Evolutionary conservation across 2,113 vertebrate species (phyloP), one percentile per base, ranked within the genome.

Genomic region (Phodopus roborovskii): DNA sequence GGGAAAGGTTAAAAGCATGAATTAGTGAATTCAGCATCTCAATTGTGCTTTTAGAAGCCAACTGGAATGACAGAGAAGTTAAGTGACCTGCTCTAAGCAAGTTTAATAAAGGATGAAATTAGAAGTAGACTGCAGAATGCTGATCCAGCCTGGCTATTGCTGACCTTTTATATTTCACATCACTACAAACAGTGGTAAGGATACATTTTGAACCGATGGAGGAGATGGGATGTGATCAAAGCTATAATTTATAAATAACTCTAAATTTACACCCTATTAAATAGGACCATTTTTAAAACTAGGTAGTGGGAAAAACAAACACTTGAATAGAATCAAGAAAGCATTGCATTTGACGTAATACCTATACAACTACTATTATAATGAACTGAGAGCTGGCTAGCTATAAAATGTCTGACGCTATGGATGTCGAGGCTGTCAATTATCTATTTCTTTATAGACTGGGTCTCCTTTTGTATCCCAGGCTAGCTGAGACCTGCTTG

Each of bases 181-280:
- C 7, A 79, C 20, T 45, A 17, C 75, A 58, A 66, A 58, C 64
- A 26, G 9, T 53, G n/a, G 83, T 42, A 30, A 58, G 83, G 11
- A n/a, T 87, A 95, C 42, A 48, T 45, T 70, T 24, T 60, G 13
- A 96, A 92, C 84, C 60, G 0, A 62, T 66, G 66, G 93, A 79
- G 26, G 62, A 64, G 56, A 70, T 7, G 90, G 48, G 36, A 66
- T 50, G 22, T 66, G 83, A 91, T 83, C 71, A 75, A 56, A 42
- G 60, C 91, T 84, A 81, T 88, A 91, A 94, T 45, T 77, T 85
- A 75, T 8, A 88, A 1, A 50, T 33, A 91, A 64, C 0, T 53
- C 83, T 91, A 91, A 70, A 82, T 73, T 90, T 87, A 83, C 48
- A 5, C 75, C 17, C 81, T 90, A 93, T 94, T 91, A 75, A 91